Evolutionary conservation across 1,140 invertebrate species (phyloP).

Genomic region (Harpegnathos saltator): DNA sequence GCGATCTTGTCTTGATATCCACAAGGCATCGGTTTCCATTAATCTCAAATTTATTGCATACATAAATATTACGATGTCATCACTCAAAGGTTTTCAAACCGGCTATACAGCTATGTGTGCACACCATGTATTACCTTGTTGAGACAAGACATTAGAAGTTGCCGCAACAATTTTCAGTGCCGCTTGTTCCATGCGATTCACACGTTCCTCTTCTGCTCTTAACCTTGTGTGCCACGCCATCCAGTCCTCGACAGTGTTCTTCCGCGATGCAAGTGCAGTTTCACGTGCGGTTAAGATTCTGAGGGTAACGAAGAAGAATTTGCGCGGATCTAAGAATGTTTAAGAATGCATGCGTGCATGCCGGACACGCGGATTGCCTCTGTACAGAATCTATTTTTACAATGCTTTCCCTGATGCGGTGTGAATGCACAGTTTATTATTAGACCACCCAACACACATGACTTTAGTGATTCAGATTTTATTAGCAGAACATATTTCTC

Average conservation of each 20-base stretch:
- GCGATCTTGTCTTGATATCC: too few species aligned
- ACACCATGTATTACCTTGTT: slow-evolving; percentile 77
- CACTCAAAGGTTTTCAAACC: too few species aligned
- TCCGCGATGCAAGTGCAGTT: slow-evolving; percentile 81
- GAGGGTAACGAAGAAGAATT: not conserved
- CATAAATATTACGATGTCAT: too few species aligned
- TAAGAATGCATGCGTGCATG: slow-evolving; percentile 13
- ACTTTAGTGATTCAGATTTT: slow-evolving; percentile 56
- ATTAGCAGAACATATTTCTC: slow-evolving; percentile 32
- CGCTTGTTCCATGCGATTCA: slow-evolving; percentile 84
- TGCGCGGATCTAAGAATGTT: not conserved
- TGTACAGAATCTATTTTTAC: slow-evolving; percentile 82
- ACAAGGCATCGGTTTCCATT: not conserved
- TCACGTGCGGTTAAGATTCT: slow-evolving; percentile 84
- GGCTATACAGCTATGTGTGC: not conserved
- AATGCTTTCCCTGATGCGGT: slow-evolving; percentile 75
- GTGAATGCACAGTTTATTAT: slow-evolving; percentile 82
- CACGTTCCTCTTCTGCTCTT: slow-evolving; percentile 82
- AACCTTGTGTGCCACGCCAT: slow-evolving; percentile 84
- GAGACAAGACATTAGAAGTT: slow-evolving; percentile 81
- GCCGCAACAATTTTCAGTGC: slow-evolving; percentile 83
- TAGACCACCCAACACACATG: slow-evolving; percentile 74
- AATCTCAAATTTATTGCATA: not conserved
- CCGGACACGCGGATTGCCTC: slow-evolving; percentile 68
- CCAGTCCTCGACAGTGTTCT: slow-evolving; percentile 84